Evolutionary conservation across 2,113 vertebrate genomes (phyloP), one percentile per base, ranked within the genome.

Genomic region (Passer montanus): DNA sequence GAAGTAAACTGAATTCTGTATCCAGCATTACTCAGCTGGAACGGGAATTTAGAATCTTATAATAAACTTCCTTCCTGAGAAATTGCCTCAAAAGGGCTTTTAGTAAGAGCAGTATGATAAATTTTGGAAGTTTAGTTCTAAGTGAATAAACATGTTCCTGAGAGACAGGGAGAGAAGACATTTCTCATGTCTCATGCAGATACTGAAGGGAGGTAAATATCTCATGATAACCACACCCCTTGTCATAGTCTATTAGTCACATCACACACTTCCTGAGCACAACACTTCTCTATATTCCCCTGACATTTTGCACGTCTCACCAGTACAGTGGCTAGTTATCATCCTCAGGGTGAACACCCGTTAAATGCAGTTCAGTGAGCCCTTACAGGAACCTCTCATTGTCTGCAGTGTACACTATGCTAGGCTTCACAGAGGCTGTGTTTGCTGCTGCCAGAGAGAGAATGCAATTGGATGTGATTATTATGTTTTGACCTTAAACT

Each of bases 241-340:
- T 96, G 96, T 97, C 85, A 94, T 91, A 96, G 84, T 87, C 91
- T 96, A 89, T 98, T 98, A 98, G 97, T 98, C 98, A 98, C 94
- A 95, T 96, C 97, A 94, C 87, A 97, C 5, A 63, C 96, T 97
- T 97, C 95, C 93, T 96, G 91, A 95, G 20, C 93, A 98, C 81
- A 96, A 64, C 80, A 93, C 86, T 95, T 95, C 83, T 90, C 91
- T 90, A 28, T 95, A 95, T 88, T 98, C 93, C 82, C 97, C 97
- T 98, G 98, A 97, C 75, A 91, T 96, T 97, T 96, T 96, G 98
- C 98, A 98, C 95, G 97, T 98, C 96, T 97, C 95, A 85, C 87
- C 93, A 94, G 74, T 75, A 69, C 94, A 90, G 94, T 93, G 95
- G 66, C 41, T 95, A 77, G 84, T 94, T 90, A 86, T 92, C 92